A percentile compares a stretch with the other conserved stretches of the same genome.
phyloP scores from a whole-genome alignment of 2,113 vertebrate genomes.

The Zosterops borbonicus region DNA sequence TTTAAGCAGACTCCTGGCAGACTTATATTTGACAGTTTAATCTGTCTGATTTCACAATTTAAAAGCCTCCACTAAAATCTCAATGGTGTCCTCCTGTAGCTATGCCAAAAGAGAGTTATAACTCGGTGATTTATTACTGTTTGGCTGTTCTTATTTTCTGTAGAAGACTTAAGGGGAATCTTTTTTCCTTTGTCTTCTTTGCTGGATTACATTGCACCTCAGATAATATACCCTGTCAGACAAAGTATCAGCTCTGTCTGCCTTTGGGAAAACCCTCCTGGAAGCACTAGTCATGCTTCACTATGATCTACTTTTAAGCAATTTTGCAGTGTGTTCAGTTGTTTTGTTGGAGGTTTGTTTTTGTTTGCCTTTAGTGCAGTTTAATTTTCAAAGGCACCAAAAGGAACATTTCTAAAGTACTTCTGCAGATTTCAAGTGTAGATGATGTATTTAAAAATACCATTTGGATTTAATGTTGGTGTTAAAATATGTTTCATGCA shows the following conservation, averaged over 20 bases:
- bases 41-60: not conserved
- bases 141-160: not conserved
- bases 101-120: not conserved
- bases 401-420: not conserved
- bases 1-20: not conserved
- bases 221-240: not conserved
- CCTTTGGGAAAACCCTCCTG: slow-evolving; percentile 9
- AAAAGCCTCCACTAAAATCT: not conserved
- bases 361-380: not conserved
- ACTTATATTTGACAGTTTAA: not conserved
- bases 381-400: not conserved
- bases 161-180: not conserved
- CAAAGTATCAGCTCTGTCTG: not conserved
- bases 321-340: not conserved
- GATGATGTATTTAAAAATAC: not conserved
- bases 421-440: not conserved
- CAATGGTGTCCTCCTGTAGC: not conserved
- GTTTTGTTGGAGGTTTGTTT: not conserved
- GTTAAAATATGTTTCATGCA: not conserved
- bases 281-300: not conserved
- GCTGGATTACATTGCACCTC: not conserved
- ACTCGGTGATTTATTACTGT: not conserved
- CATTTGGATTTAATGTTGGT: not conserved
- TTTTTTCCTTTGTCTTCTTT: slow-evolving; percentile 5
- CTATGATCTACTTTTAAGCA: not conserved